These are phyloP conservation scores for Mastacembelus armatus DNA, from an alignment of 2,797 vertebrate genomes.

Conservation along the genomic window DNA sequence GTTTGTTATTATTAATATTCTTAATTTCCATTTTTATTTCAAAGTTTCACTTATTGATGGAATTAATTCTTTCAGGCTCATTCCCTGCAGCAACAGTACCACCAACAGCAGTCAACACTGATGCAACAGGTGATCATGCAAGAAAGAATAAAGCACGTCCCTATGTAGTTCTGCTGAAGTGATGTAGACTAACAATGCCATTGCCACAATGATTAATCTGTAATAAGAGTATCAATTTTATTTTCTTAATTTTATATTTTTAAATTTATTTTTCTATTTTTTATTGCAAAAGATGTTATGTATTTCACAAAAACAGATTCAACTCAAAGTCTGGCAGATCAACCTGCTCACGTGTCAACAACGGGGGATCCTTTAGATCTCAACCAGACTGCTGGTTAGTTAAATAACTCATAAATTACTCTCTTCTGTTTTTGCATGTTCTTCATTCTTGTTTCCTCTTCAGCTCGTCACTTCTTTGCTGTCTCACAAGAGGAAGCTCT, in stretches of 20 bases:
- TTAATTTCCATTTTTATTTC: background rate
- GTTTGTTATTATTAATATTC: background rate
- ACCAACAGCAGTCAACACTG: conserved; percentile 17
- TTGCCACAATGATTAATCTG: background rate
- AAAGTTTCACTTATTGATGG: background rate
- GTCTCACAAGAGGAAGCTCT: background rate
- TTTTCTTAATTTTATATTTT: no score
- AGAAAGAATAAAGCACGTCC: background rate
- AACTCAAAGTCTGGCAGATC: conserved; percentile 16
- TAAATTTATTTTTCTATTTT: no score
- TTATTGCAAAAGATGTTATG: background rate
- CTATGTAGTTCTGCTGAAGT: background rate
- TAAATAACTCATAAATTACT: background rate
- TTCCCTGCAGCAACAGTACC: conserved; percentile 15
- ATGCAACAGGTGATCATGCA: conserved; percentile 48
- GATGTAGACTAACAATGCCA: background rate
- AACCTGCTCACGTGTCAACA: conserved; percentile 23
- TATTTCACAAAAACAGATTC: conserved; percentile 29
- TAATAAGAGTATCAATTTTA: no score
- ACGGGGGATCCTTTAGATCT: conserved; percentile 42
- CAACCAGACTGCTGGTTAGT: conserved; percentile 56
- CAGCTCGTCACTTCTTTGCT: background rate
- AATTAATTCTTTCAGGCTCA: conserved; percentile 36
- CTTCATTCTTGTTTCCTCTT: background rate
- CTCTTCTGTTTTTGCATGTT: background rate